Conservation (phyloP, 2,888 invertebrate species). For the Linyphia triangularis region DNA sequence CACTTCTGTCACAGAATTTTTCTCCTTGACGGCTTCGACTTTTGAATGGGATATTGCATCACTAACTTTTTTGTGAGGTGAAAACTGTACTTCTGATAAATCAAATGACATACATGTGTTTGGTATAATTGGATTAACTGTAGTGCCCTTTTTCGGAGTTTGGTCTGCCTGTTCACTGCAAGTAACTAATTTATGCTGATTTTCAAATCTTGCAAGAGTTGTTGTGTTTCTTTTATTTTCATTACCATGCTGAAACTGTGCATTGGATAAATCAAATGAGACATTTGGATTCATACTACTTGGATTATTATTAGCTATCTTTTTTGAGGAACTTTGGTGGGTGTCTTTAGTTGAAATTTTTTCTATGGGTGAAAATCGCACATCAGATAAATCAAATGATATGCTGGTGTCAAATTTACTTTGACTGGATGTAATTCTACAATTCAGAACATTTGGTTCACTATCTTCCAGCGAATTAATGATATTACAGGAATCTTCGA, state of each 20-base stretch:
- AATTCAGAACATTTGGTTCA: neutral
- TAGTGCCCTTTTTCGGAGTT: neutral
- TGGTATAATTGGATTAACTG: neutral
- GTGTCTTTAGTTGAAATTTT: neutral
- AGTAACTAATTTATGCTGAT: neutral
- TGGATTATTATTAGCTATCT: neutral
- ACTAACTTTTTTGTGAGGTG: neutral
- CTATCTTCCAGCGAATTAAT: neutral
- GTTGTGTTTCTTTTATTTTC: neutral
- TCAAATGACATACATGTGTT: constrained; percentile 7
- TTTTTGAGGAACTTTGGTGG: neutral
- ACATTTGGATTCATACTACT: neutral
- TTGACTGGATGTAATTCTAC: neutral
- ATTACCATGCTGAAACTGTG: neutral
- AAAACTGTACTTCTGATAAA: constrained; percentile 13
- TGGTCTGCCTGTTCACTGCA: neutral
- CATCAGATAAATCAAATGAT: neutral
- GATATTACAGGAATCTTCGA: neutral
- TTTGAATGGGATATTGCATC: neutral
- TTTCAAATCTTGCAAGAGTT: neutral
- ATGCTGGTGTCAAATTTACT: neutral
- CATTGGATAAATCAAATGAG: constrained; percentile 10
- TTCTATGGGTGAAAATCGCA: neutral
- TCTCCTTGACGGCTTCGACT: neutral
- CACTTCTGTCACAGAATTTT: neutral